A percentile compares a stretch with the other conserved stretches of the same genome.
Evolutionary conservation across 2,888 invertebrate genomes (phyloP).

Genomic region (Eupithecia vulgata): DNA sequence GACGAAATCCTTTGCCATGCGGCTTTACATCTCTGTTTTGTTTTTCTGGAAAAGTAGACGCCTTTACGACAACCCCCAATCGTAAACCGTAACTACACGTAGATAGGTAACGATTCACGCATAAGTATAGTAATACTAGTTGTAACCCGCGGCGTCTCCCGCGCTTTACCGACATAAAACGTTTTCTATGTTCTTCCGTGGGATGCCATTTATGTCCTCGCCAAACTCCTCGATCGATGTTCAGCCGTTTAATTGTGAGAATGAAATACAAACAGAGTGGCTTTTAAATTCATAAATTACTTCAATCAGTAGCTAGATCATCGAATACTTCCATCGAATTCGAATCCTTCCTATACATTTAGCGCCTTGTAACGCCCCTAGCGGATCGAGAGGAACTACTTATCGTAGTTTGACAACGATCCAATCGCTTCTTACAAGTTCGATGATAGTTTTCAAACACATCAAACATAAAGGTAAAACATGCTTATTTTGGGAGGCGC

Average conservation of each 20-base stretch:
- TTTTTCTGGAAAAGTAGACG: slow-evolving; percentile 23
- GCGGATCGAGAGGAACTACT: too few species aligned
- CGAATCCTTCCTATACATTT: too few species aligned
- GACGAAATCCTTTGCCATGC: neutral
- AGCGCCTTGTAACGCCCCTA: too few species aligned
- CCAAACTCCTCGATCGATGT: neutral
- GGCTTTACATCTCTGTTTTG: slow-evolving; percentile 16
- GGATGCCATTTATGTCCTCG: neutral
- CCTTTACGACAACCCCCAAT: slow-evolving; percentile 9
- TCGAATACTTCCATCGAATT: too few species aligned
- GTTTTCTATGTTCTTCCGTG: neutral
- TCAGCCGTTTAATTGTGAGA: neutral
- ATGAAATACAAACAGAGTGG: neutral
- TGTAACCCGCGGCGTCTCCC: neutral
- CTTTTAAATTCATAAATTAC: neutral
- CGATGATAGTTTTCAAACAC: too few species aligned
- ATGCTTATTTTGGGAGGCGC: too few species aligned
- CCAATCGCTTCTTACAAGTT: too few species aligned
- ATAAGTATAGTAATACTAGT: slow-evolving; percentile 16
- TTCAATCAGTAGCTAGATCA: too few species aligned
- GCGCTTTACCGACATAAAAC: neutral
- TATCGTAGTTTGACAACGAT: too few species aligned
- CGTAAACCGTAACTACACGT: slow-evolving; percentile 15
- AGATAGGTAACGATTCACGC: neutral
- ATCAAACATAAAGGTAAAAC: too few species aligned